Evolutionary conservation across 1,140 invertebrate species (phyloP), one percentile per base, ranked within the genome.

Genomic region (Tachypleus tridentatus): DNA sequence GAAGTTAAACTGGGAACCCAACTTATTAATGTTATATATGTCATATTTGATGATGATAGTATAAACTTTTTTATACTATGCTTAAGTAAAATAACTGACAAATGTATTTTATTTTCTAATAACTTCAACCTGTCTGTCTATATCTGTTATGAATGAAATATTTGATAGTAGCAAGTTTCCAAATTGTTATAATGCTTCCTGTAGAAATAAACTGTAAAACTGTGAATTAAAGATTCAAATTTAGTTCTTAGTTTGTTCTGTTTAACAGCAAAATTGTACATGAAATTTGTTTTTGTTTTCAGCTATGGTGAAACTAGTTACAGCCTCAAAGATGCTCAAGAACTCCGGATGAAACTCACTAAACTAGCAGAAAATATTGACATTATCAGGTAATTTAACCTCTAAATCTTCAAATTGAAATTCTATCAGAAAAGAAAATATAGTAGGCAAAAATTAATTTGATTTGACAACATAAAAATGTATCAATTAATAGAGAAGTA

Each of bases 311-410:
- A 98, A 79, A 86, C 86, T 0, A 89, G 85, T 0, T 95, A 93
- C 72, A 85, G 86, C 64, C 75, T 97, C 49, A 78, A 84, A 52
- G 88, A 95, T 75, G 90, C 91, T 7, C 87, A 91, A 74, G 80
- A 86, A 8, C 76, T 95, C 64, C 81, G 91, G 67, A 81, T 84
- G 3, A 88, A 89, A 73, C 86, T 98, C 10, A 84, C 89, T 0
- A 88, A 87, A 74, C 80, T 93, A 59, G 93, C 91, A 3, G 92
- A 96, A 76, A 84, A 84, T 60, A 89, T 97, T 66, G 93, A 97
- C 78, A 74, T 73, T 49, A 69, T 84, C n/a, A 84, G 83, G 80
- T 83, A 76, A 70, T 65, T 29, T 29, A 29, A 29, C 29, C 29
- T 29, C 29, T 29, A 29, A 29, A 29, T 29, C 29, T 29, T 29